phyloP scores from a whole-genome alignment of 2,113 vertebrate genomes.

The Pelecanus crispus region DNA sequence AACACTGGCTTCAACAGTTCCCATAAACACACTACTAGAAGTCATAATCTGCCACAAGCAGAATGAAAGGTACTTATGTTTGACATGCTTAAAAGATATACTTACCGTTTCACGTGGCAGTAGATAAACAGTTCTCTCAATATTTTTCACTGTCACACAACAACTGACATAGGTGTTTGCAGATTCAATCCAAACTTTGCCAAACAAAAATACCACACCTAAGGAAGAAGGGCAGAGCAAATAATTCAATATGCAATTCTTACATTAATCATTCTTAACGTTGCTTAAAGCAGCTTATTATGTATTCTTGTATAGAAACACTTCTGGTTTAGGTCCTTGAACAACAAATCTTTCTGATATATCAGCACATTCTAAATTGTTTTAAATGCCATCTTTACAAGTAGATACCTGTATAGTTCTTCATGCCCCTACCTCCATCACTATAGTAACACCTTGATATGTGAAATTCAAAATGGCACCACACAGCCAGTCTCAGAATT shows the following conservation, averaged over 20 bases:
- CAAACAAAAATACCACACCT: slow-evolving; percentile 97
- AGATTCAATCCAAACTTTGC: slow-evolving; percentile 95
- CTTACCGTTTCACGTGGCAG: slow-evolving; percentile 90
- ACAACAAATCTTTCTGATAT: background rate
- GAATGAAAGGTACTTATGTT: slow-evolving; percentile 30
- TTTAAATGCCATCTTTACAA: background rate
- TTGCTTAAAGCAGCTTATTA: background rate
- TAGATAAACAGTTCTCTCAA: slow-evolving; percentile 91
- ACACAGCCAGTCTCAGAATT: background rate
- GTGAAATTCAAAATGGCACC: slow-evolving; percentile 2
- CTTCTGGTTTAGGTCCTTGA: background rate
- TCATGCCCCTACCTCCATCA: background rate
- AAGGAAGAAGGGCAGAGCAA: background rate
- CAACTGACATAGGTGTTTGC: slow-evolving; percentile 88
- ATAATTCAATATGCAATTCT: background rate
- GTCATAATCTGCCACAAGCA: background rate
- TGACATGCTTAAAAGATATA: slow-evolving; percentile 4
- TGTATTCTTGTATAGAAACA: background rate
- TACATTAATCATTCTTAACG: background rate
- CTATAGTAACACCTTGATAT: background rate
- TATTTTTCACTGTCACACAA: slow-evolving; percentile 91
- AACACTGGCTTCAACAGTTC: background rate
- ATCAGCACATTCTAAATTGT: background rate
- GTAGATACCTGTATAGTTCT: background rate
- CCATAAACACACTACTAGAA: background rate